phyloP scores from a whole-genome alignment of 2,797 vertebrate genomes.

The Octomys mimax region DNA sequence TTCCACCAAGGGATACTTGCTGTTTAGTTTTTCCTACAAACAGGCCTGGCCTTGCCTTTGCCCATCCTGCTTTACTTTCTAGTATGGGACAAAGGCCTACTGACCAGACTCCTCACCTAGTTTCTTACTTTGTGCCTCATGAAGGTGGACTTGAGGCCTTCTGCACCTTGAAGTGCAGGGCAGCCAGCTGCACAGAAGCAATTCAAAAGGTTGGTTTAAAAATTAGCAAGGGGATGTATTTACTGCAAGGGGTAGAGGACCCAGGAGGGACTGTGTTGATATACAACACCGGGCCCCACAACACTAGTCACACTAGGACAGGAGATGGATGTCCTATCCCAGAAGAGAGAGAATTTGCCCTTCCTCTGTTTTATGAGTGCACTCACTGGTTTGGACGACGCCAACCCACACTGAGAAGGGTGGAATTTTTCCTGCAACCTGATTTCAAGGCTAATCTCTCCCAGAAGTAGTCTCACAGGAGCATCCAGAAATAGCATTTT shows the following conservation, averaged over 20 bases:
- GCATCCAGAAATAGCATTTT: neutral
- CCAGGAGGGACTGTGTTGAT: neutral
- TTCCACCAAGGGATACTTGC: neutral
- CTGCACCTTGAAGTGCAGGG: neutral
- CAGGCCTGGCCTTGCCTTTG: conserved; percentile 12
- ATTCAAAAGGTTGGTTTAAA: neutral
- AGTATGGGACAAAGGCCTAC: neutral
- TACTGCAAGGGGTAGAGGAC: neutral
- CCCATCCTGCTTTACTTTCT: neutral
- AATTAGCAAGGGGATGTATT: neutral
- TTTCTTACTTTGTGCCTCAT: neutral
- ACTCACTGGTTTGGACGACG: neutral
- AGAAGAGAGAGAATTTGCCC: neutral
- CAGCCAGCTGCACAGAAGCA: neutral
- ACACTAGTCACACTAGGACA: neutral
- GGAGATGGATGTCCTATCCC: neutral
- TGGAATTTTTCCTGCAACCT: neutral
- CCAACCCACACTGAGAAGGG: neutral
- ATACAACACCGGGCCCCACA: neutral
- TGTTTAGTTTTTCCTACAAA: conserved; percentile 51
- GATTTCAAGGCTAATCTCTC: neutral
- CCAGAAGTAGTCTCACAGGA: neutral
- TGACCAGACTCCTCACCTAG: neutral
- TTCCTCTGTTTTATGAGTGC: too few relatives aligned
- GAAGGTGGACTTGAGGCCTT: neutral